Conservation (phyloP, 2,113 vertebrate species). For the Sinocyclocheilus maitianheensis region DNA sequence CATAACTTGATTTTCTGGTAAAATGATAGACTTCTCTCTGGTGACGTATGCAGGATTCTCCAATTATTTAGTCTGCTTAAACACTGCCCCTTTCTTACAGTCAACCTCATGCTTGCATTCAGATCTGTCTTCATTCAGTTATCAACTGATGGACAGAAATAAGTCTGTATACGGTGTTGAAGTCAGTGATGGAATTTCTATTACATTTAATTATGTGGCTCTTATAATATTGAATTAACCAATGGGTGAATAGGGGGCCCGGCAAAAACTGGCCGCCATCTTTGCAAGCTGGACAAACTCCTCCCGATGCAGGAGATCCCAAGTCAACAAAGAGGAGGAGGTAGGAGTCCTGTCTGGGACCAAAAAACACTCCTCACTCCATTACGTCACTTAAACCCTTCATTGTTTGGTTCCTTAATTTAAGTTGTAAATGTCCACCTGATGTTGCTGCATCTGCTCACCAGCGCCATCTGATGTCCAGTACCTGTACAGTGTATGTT, state of each 20-base stretch:
- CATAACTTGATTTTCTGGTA: not conserved
- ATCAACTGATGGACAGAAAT: not conserved
- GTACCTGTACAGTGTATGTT: too few species aligned
- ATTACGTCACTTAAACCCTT: constrained; percentile 37
- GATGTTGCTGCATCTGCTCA: constrained; percentile 48
- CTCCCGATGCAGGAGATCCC: constrained; percentile 85
- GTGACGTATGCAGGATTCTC: not conserved
- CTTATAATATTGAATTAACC: constrained; percentile 86
- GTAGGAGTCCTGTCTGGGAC: constrained; percentile 80
- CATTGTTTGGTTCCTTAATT: constrained; percentile 47
- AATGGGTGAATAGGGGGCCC: constrained; percentile 93
- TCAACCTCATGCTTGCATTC: not conserved
- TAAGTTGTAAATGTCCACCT: constrained; percentile 44
- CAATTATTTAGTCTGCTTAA: not conserved
- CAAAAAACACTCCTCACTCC: constrained; percentile 56
- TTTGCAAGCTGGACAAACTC: constrained; percentile 87
- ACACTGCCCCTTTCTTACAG: not conserved
- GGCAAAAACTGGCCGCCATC: constrained; percentile 88
- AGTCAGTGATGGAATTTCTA: not conserved
- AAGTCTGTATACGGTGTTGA: not conserved
- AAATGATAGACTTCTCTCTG: too few species aligned
- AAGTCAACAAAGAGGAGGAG: constrained; percentile 96
- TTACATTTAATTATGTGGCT: constrained; percentile 45
- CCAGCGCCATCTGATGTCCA: constrained; percentile 39
- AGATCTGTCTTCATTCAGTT: not conserved